Base-by-base conservation (phyloP, 2,888 invertebrate genomes). In the Subacronicta megacephala region DNA sequence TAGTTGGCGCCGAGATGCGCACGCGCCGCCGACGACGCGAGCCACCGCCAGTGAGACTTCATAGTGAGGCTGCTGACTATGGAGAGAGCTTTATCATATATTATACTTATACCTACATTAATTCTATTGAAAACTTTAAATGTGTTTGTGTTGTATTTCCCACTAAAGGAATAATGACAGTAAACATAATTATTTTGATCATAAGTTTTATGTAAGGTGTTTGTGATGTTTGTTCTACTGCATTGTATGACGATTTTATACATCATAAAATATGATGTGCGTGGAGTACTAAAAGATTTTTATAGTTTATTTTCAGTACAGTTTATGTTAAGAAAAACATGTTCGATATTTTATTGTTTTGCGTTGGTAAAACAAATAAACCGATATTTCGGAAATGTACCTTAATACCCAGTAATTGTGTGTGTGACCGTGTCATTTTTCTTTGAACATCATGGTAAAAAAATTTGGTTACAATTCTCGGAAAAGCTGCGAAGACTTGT, bases 401-500 rank as follows among this genome's bases (percentile, higher is more conserved):
- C 62, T 51, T 66, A 69, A 40, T 56, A 50, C 56, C 56, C 37
- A n/a, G n/a, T n/a, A n/a, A n/a, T n/a, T n/a, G n/a, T n/a, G n/a
- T n/a, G 42, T 36, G 23, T 62, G 76, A 50, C 69, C 66, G 55
- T 73, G 72, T 66, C 49, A 66, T 54, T 51, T 47, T 69, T 68
- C 61, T 70, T 72, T 70, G 67, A 72, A 66, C 60, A 38, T 59
- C 78, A 74, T 72, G 80, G 77, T 69, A 70, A 70, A 74, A 69
- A 63, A 60, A 61, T 62, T 75, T 33, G 35, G 17, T 44, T 76
- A 62, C 57, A 75, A 47, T 82, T 82, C 77, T 72, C 44, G 52
- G 77, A 76, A 82, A 70, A 72, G 72, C 77, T 49, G 69, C 67
- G 76, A 78, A 71, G 78, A 76, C 75, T 77, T 81, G 45, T 79